Conservation (phyloP, 2,113 vertebrate species). For the Pachypanchax playfairii region DNA sequence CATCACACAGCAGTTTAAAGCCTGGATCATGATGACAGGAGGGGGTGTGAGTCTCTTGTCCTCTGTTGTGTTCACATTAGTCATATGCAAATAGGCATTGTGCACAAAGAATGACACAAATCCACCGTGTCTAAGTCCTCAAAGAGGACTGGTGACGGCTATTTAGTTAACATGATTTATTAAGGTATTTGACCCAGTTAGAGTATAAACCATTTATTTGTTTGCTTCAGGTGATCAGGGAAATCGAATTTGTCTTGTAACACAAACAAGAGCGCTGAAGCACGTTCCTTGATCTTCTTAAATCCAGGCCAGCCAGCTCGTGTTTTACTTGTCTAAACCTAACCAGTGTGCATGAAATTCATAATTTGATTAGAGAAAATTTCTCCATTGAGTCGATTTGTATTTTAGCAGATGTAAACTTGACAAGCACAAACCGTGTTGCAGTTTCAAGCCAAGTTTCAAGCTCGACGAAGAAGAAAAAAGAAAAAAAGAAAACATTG, state of each 20-base stretch:
- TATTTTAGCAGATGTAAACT: no score
- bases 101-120: conserved; percentile 73
- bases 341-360: no score
- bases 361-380: no score
- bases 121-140: conserved; percentile 74
- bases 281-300: neutral
- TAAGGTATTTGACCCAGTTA: conserved; percentile 72
- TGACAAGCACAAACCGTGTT: no score
- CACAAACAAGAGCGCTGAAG: neutral
- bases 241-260: conserved; percentile 9
- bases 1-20: conserved; percentile 42
- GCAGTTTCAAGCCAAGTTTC: neutral
- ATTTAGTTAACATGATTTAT: conserved; percentile 74
- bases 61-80: conserved; percentile 70
- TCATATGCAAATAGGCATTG: conserved; percentile 76
- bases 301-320: neutral
- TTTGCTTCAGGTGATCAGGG: conserved; percentile 32
- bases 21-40: conserved; percentile 60
- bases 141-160: conserved; percentile 60
- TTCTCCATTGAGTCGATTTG: no score
- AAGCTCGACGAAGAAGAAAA: neutral
- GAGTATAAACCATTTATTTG: conserved; percentile 17
- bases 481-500: neutral
- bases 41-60: conserved; percentile 70
- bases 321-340: neutral